Percentiles rank a stretch among this genome's conserved stretches.
Evolutionary conservation across 2,797 vertebrate species (phyloP).

Genomic region (Tragelaphus eurycerus): DNA sequence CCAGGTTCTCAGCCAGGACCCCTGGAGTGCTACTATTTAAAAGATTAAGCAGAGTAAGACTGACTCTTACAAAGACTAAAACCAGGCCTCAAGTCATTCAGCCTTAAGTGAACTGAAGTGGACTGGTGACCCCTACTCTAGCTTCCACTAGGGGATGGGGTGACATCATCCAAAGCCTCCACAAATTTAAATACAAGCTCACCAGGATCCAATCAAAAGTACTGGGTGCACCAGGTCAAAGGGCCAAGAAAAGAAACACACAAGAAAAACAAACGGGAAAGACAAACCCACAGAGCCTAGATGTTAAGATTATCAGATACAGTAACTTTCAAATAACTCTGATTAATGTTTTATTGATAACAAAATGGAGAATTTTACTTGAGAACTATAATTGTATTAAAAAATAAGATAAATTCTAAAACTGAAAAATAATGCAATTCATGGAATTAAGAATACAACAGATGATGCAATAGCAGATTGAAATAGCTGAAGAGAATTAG

Average conservation of each 20-base stretch:
- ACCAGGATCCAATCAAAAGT: not conserved
- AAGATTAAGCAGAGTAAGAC: not conserved
- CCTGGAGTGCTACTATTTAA: not conserved
- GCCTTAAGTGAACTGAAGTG: not conserved
- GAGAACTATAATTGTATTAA: not conserved
- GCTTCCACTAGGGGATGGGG: not conserved
- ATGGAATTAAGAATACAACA: not conserved
- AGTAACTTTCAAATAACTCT: not conserved
- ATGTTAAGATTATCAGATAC: not conserved
- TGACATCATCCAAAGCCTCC: not conserved
- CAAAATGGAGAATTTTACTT: not conserved
- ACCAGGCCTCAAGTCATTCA: not conserved
- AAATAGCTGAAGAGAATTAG: not conserved
- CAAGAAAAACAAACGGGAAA: not conserved
- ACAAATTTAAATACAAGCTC: not conserved
- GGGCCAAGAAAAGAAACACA: not conserved
- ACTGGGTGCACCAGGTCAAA: not conserved
- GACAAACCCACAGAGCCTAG: not conserved
- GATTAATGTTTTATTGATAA: not conserved
- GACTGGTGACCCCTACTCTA: not conserved
- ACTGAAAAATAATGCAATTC: not conserved
- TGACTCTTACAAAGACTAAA: not conserved
- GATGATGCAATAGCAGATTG: not conserved
- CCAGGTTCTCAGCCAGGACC: not conserved
- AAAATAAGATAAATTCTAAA: conserved; percentile 15